phyloP scores from a whole-genome alignment of 2,797 vertebrate species.

The Typhlichthys eigenmanni region DNA sequence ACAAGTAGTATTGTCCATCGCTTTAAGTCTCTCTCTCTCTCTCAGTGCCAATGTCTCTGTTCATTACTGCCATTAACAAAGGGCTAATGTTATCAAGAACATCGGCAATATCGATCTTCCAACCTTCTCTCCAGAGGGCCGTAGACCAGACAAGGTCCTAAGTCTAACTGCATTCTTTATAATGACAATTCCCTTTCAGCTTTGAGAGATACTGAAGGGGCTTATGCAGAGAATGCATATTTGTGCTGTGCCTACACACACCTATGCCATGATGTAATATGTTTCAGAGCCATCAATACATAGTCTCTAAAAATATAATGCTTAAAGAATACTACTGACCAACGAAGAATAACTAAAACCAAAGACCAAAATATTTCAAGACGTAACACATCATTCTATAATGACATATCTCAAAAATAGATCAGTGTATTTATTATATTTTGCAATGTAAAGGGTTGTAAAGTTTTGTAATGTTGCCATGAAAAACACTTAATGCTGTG shows the following conservation, averaged over 20 bases:
- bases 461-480: background rate
- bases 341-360: background rate
- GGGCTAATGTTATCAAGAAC: slow-evolving; percentile 67
- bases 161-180: slow-evolving; percentile 27
- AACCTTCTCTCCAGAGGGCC: slow-evolving; percentile 44
- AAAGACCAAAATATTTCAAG: background rate
- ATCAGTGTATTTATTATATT: background rate
- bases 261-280: slow-evolving; percentile 62
- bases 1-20: slow-evolving; percentile 33
- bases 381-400: background rate
- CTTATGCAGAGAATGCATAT: slow-evolving; percentile 43
- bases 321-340: background rate
- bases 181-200: slow-evolving; percentile 18
- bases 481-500: background rate
- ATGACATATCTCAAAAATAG: background rate
- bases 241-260: slow-evolving; percentile 46
- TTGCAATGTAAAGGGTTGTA: background rate
- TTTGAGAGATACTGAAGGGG: slow-evolving; percentile 41
- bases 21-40: slow-evolving; percentile 30
- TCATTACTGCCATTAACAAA: slow-evolving; percentile 70
- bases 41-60: slow-evolving; percentile 59
- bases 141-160: slow-evolving; percentile 29
- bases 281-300: slow-evolving; percentile 17
- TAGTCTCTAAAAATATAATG: background rate
- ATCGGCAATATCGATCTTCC: slow-evolving; percentile 60